A percentile compares a stretch with the other conserved stretches of the same genome.
Evolutionary conservation across 2,888 invertebrate genomes (phyloP).

Genomic region (Synergus japonicus): DNA sequence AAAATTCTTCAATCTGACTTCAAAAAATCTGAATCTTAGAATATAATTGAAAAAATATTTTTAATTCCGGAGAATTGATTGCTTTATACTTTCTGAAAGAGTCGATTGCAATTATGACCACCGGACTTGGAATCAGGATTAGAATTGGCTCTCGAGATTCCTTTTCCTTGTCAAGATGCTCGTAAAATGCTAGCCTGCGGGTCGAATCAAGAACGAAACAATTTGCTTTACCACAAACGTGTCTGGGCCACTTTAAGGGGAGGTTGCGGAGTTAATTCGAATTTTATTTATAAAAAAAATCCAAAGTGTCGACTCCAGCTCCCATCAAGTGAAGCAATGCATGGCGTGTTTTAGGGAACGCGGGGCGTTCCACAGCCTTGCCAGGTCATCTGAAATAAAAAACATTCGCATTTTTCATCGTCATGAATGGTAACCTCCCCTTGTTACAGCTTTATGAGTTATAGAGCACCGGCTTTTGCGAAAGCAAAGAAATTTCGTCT

Average conservation of each 20-base stretch:
- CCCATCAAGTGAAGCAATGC: no score
- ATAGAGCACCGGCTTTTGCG: neutral
- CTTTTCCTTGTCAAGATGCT: neutral
- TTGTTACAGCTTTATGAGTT: slow-evolving; percentile 19
- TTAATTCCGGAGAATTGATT: neutral
- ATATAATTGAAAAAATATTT: neutral
- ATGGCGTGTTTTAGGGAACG: no score
- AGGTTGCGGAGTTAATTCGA: no score
- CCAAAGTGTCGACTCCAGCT: no score
- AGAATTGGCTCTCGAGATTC: neutral
- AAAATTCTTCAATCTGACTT: neutral
- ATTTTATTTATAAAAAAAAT: no score
- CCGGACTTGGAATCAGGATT: slow-evolving; percentile 9
- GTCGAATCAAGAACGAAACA: slow-evolving; percentile 4
- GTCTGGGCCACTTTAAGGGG: slow-evolving; percentile 7
- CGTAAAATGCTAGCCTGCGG: slow-evolving; percentile 4
- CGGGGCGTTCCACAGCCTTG: no score
- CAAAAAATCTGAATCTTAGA: neutral
- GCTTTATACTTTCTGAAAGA: neutral
- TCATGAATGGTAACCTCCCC: no score
- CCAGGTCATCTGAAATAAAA: no score
- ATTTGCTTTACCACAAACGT: neutral
- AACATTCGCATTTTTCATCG: no score
- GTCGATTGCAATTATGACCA: neutral
- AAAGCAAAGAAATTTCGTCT: slow-evolving; percentile 1